A percentile compares a stretch with the other conserved stretches of the same genome.
phyloP scores from a whole-genome alignment of 2,797 vertebrate species.

The Somateria mollissima region DNA sequence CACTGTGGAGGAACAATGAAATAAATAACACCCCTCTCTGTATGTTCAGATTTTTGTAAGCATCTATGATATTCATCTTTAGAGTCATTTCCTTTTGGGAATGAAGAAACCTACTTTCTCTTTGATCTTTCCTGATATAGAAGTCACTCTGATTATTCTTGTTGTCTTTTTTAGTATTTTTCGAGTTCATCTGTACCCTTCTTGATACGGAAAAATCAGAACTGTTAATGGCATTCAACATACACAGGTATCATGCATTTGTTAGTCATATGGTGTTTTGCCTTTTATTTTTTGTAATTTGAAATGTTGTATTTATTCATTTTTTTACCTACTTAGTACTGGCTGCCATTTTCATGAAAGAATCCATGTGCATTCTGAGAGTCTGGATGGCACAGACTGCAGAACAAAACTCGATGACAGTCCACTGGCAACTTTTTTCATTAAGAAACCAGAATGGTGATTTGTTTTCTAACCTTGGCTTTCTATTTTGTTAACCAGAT shows the following conservation, averaged over 20 bases:
- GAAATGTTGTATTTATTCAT: background rate
- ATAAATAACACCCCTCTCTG: background rate
- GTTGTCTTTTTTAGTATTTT: background rate
- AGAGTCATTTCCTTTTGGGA: background rate
- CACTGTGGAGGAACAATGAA: background rate
- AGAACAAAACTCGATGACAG: background rate
- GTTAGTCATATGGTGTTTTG: background rate
- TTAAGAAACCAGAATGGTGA: background rate
- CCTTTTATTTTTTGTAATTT: background rate
- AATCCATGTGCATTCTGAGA: background rate
- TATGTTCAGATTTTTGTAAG: background rate
- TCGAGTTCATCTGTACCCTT: background rate
- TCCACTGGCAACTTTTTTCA: background rate
- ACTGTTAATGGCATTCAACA: background rate
- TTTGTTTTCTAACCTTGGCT: background rate
- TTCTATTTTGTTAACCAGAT: background rate
- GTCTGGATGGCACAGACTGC: background rate
- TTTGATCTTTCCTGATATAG: background rate
- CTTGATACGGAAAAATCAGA: background rate
- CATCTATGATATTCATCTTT: background rate
- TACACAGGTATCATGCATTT: background rate
- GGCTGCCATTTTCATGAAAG: background rate
- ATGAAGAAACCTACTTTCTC: background rate
- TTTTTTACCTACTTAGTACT: background rate
- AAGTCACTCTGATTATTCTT: background rate